A percentile compares a stretch with the other conserved stretches of the same genome.
Conservation (phyloP, 1,140 invertebrate genomes). For the Magallana ariakensis region DNA sequence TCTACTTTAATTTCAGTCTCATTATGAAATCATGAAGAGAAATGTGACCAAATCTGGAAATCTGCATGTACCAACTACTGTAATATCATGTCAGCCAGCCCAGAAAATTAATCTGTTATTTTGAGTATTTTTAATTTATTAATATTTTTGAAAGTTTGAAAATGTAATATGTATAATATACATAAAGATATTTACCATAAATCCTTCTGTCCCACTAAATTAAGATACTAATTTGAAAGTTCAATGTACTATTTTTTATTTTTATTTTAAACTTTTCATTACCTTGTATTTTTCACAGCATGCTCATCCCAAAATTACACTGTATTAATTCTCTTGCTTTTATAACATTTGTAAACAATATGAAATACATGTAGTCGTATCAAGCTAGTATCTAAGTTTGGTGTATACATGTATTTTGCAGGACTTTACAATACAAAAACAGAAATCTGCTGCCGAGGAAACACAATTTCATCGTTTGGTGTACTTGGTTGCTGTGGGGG, state of each 20-base stretch:
- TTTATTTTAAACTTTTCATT: background rate
- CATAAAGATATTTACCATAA: too few relatives aligned
- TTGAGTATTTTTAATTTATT: background rate
- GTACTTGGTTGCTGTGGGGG: background rate
- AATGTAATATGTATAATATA: too few relatives aligned
- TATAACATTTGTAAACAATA: background rate
- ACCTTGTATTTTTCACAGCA: background rate
- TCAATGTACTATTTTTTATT: background rate
- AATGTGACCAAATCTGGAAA: background rate
- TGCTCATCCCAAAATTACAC: background rate
- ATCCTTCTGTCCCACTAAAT: too few relatives aligned
- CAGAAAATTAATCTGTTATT: background rate
- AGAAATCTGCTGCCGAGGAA: conserved; percentile 2
- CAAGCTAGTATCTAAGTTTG: too few relatives aligned
- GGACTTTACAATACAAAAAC: background rate
- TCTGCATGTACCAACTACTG: background rate
- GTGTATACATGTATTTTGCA: background rate
- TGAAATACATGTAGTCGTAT: too few relatives aligned
- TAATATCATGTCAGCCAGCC: background rate
- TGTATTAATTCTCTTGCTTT: background rate
- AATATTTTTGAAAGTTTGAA: background rate
- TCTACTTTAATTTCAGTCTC: background rate
- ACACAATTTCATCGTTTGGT: background rate
- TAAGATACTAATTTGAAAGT: too few relatives aligned
- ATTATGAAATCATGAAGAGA: background rate